Base-by-base conservation (phyloP, 2,113 vertebrate genomes). In the Onychorhynchus coronatus region DNA sequence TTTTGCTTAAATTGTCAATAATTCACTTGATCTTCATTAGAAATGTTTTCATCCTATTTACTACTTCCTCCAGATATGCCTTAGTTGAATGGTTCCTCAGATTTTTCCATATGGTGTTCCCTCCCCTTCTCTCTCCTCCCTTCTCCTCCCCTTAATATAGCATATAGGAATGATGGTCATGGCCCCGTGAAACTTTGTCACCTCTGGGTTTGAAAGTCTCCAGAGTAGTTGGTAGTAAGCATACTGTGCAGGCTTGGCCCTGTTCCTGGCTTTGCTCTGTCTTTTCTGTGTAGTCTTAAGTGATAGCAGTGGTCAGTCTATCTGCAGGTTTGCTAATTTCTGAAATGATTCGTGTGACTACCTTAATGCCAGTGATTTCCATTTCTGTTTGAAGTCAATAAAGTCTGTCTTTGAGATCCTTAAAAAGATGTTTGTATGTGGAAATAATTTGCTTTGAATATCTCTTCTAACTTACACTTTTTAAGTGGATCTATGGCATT, bases 221-320 rank as follows among this genome's bases (percentile, higher is more conserved):
- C 13, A 25, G 9, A 44, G 9, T 56, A 33, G 68, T 76, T 0
- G 0, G 24, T 79, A 53, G 49, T n/a, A n/a, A 61, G 25, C 19
- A 7, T 50, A 49, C 37, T 49, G 23, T 58, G 71, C n/a, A 62
- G 59, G 39, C 53, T 78, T 94, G 42, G 11, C 46, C 46, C 28
- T 72, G 30, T 46, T 95, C 41, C 53, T 76, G 55, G 44, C n/a
- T 91, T 87, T 94, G 27, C 14, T 47, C 19, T 77, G 3, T 7
- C 5, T 67, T 84, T 91, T 85, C 65, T 72, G 4, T 30, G 3
- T 72, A 56, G 25, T 56, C n/a, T 63, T 68, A 77, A 63, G 13
- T 75, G 88, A 47, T 50, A 53, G 20, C 16, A 33, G 18, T 15
- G 52, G 25, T 70, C 27, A 39, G 12, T 68, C 41, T 76, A 16